Base-by-base conservation (phyloP, 2,113 vertebrate genomes). In the Thunnus thynnus region DNA sequence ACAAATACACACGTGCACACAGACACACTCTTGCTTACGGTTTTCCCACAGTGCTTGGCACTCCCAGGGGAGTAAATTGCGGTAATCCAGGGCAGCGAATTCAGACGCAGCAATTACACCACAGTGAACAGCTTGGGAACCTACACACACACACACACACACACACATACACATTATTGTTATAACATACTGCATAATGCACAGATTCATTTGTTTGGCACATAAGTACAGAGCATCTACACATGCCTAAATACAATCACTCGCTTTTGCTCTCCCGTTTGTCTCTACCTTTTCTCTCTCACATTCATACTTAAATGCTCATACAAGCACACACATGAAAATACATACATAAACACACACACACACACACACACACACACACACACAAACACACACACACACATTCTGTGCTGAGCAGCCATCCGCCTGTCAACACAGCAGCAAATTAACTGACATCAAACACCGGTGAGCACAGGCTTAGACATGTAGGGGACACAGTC, bases 371-470 rank as follows among this genome's bases (percentile, higher is more conserved):
- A 82, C 67, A 89, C 77, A 88, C 70, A 85, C 66, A 72, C 58
- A 85, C 72, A 83, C 50, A 83, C 7, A 63, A 72, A 41, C 36
- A 41, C 36, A 41, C 36, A 41, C 36, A 41, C 36, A 88, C 68
- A 54, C 79, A 85, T 16, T 48, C 81, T 82, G 85, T 67, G 83
- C 87, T 72, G 78, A 72, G 87, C 68, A 87, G 91, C 93, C 86
- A 93, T 93, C 90, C 87, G 72, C 91, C 94, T 96, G 94, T 95
- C 95, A 95, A 93, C 94, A 94, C 93, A 85, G 90, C 86, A 84
- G 92, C 90, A 95, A 95, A 95, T 95, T 91, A 95, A 94, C 92
- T 95, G 94, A 95, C 94, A 95, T 95, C 92, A 95, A 95, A 96
- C 94, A 95, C 94, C 93, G 75, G 87, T 86, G 91, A 93, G 94